Conservation (phyloP, 1,140 invertebrate species). For the Asobara japonica region DNA sequence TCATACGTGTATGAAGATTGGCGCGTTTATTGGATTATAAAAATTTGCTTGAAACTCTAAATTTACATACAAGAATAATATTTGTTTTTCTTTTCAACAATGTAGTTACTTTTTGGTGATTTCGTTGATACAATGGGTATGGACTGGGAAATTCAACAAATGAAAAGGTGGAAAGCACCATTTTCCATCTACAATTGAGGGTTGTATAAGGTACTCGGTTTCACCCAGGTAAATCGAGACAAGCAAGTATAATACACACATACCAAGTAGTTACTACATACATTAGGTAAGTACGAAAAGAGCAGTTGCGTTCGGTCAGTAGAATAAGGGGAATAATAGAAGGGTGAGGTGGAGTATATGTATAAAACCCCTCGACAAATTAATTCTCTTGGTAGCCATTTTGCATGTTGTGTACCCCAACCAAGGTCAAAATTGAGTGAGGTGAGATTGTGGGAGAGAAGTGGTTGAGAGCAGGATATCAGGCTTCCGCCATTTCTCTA, state of each 20-base stretch:
- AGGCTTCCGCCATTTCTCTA: constrained; percentile 10
- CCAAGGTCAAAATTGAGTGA: constrained; percentile 13
- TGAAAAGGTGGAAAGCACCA: not conserved
- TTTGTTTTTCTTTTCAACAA: not conserved
- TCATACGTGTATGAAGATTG: too few relatives aligned
- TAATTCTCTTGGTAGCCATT: constrained; percentile 57
- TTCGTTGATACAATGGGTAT: not conserved
- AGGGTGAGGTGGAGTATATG: not conserved
- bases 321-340: constrained; percentile 36
- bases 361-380: constrained; percentile 65
- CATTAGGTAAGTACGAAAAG: constrained; percentile 37
- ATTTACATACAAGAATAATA: not conserved
- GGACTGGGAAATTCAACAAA: not conserved
- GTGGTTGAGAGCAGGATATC: constrained; percentile 32
- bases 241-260: not conserved
- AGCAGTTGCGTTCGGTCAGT: constrained; percentile 55
- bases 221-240: not conserved
- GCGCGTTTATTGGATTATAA: not conserved
- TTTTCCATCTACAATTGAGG: not conserved
- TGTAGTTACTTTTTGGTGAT: not conserved
- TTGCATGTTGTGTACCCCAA: constrained; percentile 8
- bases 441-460: not conserved
- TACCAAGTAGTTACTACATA: constrained; percentile 25
- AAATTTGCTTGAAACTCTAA: not conserved
- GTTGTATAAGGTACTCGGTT: not conserved